phyloP scores from a whole-genome alignment of 1,140 invertebrate genomes.

The Armadillidium nasatum region DNA sequence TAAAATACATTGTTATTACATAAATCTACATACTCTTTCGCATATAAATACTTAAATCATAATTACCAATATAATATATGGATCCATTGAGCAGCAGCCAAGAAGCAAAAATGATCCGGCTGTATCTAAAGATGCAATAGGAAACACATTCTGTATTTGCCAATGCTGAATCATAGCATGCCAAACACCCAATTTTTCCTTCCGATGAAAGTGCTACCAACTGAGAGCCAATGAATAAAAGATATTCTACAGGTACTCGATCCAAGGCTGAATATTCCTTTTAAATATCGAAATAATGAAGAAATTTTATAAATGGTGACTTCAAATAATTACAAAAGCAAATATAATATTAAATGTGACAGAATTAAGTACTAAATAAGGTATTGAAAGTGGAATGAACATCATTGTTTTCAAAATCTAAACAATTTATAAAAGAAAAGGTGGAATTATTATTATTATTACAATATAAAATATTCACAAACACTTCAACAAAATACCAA shows the following conservation, averaged over 20 bases:
- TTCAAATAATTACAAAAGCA: too few relatives aligned
- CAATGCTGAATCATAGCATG: conserved; percentile 97
- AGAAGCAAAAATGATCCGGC: conserved; percentile 91
- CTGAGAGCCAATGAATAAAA: conserved; percentile 96
- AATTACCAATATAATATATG: conserved; percentile 90
- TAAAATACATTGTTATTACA: too few relatives aligned
- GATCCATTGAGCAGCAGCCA: conserved; percentile 93
- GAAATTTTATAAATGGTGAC: too few relatives aligned
- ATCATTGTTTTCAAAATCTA: too few relatives aligned
- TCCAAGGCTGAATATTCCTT: conserved; percentile 84
- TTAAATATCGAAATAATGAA: not conserved
- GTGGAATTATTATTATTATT: too few relatives aligned
- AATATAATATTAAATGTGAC: too few relatives aligned
- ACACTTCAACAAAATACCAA: conserved; percentile 58
- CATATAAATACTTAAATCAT: too few relatives aligned
- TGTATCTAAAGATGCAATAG: conserved; percentile 91
- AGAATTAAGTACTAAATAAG: too few relatives aligned
- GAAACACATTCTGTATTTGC: conserved; percentile 92
- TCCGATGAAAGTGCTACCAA: conserved; percentile 85
- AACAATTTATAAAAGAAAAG: too few relatives aligned
- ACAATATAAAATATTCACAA: too few relatives aligned
- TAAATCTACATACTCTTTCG: too few relatives aligned
- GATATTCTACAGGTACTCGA: conserved; percentile 85
- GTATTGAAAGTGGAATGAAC: too few relatives aligned
- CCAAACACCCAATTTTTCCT: conserved; percentile 98